Base-by-base conservation (phyloP, 1,140 invertebrate genomes). In the Neodiprion lecontei region DNA sequence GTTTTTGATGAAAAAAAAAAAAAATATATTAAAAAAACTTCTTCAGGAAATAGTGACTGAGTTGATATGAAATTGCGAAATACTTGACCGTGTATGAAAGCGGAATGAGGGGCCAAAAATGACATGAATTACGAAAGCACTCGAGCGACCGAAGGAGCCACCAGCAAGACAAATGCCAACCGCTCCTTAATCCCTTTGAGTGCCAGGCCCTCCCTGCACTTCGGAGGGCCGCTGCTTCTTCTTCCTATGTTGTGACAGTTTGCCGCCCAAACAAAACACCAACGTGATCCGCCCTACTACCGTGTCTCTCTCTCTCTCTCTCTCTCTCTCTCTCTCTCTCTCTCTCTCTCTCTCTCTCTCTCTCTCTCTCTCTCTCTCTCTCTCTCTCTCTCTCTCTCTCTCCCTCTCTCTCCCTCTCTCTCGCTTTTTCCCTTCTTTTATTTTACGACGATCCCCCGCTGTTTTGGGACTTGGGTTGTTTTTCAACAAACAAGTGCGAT, bases 211-310 rank as follows among this genome's bases (percentile, higher is more conserved):
- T 61, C 53, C 53, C 11, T 12, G 53, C 53, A 40, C 53, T 61
- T 61, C 40, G 61, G 69, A 69, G 65, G 72, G 71, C 66, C 72
- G 71, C 66, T 72, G 23, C 65, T 48, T 76, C 28, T 12, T 12
- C 53, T 77, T 81, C 78, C 78, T 82, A 82, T 86, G 85, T 86
- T 85, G 80, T 85, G 85, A 86, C 85, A 86, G 80, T 85, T 85
- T 79, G 67, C 76, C 78, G 77, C 74, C 75, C 80, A 86, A 84
- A 84, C 79, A 85, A 81, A 81, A 80, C 77, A 70, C 70, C 69
- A 79, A 50, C 70, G 79, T 75, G 77, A 76, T 70, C 21, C 69
- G 74, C 40, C 68, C 74, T 28, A 65, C 67, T 21, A 21, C 17
- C 17, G 17, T 21, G 17, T 21, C 28, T 69, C 61, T 40, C 28